Base-by-base conservation (phyloP, 2,888 invertebrate genomes). In the Didymodactylos carnosus region DNA sequence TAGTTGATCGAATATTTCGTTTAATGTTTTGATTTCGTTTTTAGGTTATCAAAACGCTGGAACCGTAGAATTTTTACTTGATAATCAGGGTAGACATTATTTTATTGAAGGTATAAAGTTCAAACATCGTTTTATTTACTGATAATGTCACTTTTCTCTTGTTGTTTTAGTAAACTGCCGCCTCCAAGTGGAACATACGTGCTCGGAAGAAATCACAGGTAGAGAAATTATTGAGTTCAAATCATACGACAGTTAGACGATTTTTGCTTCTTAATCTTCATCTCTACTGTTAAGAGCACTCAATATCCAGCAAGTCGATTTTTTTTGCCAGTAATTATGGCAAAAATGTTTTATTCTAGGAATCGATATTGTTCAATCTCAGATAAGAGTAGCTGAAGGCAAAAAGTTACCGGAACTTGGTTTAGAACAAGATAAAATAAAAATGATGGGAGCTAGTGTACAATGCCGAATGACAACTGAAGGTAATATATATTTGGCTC, bases 81-180 rank as follows among this genome's bases (percentile, higher is more conserved):
- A 98, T 80, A 89, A 90, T 77, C 87, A 88, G 62, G 95, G 94
- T n/a, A 91, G 94, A 81, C 85, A 86, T 78, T 87, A 90, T 85
- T 99, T 99, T 84, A 99, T 99, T 80, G 98, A 99, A 86, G 98
- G n/a, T n/a, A n/a, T n/a, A n/a, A n/a, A 99, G 27, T 95, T 70
- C 95, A 35, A 87, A 90, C 29, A 94, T 94, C 79, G 53, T n/a
- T n/a, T n/a, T n/a, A n/a, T n/a, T n/a, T n/a, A n/a, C n/a, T n/a
- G n/a, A n/a, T n/a, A n/a, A n/a, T n/a, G n/a, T n/a, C n/a, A n/a
- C n/a, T n/a, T n/a, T n/a, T n/a, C n/a, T n/a, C n/a, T n/a, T n/a
- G n/a, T n/a, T n/a, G n/a, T n/a, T n/a, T n/a, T n/a, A n/a, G n/a
- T 19, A 46, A 98, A 98, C 82, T 97, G 98, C 19, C 88, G 91